phyloP scores from a whole-genome alignment of 2,888 invertebrate species.

The Leptopilina drosophilae region DNA sequence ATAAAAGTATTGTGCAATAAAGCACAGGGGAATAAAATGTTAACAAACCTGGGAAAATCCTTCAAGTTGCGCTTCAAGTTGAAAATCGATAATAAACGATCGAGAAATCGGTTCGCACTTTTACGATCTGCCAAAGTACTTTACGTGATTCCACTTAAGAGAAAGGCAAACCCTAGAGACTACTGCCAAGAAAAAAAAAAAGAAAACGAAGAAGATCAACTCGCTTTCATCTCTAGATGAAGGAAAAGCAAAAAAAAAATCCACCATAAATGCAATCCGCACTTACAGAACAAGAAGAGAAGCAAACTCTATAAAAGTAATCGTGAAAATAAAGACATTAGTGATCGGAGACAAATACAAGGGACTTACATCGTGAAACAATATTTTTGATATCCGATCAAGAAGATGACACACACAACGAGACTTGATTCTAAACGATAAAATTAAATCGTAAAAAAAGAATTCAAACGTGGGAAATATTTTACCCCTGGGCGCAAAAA shows the following conservation, averaged over 20 bases:
- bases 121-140: slow-evolving; percentile 33
- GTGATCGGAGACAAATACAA: neutral
- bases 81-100: slow-evolving; percentile 28
- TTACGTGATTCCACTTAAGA: slow-evolving; percentile 29
- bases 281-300: neutral
- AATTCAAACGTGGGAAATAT: no score
- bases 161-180: slow-evolving; percentile 20
- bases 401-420: neutral
- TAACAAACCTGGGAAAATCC: slow-evolving; percentile 37
- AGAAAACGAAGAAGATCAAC: no score
- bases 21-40: neutral
- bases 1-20: slow-evolving; percentile 6
- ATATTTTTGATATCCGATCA: neutral
- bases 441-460: no score
- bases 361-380: neutral
- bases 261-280: slow-evolving; percentile 4
- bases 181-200: neutral
- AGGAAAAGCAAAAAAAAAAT: neutral
- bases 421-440: no score
- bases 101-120: slow-evolving; percentile 25
- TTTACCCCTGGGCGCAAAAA: no score
- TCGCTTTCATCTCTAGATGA: no score
- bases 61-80: slow-evolving; percentile 5
- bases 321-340: neutral
- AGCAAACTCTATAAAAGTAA: neutral